phyloP scores from a whole-genome alignment of 2,113 vertebrate genomes.

The Puffinus mauretanicus region DNA sequence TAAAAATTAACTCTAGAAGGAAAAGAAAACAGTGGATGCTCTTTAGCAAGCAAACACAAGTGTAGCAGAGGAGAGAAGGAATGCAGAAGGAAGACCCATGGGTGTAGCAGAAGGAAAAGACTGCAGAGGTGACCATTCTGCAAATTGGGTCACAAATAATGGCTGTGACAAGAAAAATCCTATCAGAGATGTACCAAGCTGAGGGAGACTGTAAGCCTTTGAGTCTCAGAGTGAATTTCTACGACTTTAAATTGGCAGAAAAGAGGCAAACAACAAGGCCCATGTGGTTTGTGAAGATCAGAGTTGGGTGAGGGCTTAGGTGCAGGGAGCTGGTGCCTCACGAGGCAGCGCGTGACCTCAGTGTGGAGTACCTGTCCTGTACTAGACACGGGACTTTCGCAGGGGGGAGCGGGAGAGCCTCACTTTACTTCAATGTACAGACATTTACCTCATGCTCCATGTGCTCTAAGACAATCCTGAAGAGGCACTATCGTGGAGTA shows the following conservation, averaged over 20 bases:
- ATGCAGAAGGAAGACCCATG: background rate
- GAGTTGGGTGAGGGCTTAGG: background rate
- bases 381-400: background rate
- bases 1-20: background rate
- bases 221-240: background rate
- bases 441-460: background rate
- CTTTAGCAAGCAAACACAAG: background rate
- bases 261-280: background rate
- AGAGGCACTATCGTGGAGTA: background rate
- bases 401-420: rapidly evolving
- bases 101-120: background rate
- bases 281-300: background rate
- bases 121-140: background rate
- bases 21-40: background rate
- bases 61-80: background rate
- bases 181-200: background rate
- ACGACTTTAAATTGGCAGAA: background rate
- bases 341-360: rapidly evolving
- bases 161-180: background rate
- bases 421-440: background rate
- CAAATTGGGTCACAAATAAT: background rate
- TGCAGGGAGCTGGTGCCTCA: background rate
- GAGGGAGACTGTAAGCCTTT: background rate
- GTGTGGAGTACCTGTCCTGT: background rate
- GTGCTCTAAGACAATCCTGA: background rate